Base-by-base conservation (phyloP, 2,888 invertebrate species). In the Aspidiotus destructor region DNA sequence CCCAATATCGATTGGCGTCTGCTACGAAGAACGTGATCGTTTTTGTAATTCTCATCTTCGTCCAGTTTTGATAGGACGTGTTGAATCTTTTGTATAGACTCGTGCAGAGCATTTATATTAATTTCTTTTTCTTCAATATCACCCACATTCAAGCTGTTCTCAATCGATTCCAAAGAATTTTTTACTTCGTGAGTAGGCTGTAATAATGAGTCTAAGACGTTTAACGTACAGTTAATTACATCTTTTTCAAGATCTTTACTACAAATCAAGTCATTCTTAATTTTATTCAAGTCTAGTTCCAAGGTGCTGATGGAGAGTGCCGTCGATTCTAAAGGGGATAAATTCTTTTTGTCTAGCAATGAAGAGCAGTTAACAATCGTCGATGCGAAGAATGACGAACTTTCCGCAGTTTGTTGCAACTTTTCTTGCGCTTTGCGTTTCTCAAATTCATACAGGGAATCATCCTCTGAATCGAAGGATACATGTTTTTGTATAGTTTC, bases 161-260 rank as follows among this genome's bases (percentile, higher is more conserved):
- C 79, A 71, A 81, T 72, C 70, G 77, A 74, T 71, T 79, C 80
- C 44, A 85, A 73, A 28, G 81, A 81, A 64, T 77, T 78, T 75
- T 82, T 81, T 64, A 84, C 82, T 76, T 84, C 83, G 69, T 81
- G 81, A n/a, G 86, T 77, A 0, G 86, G 79, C 70, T 79, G 78
- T 0, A 77, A 75, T 67, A 79, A 71, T 0, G 77, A 76, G 70
- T 79, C 78, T 28, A 79, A 60, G 28, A 78, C 75, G 5, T 75
- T 68, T 15, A 72, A 62, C 41, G 71, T 72, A 11, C 64, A 62
- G 68, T 70, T 70, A 13, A 72, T 71, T 60, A 73, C 69, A 55
- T 73, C 62, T 61, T 72, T 71, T 60, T 73, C 72, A 15, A 70
- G 71, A 16, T 71, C 67, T 16, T 72, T 72, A 62, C 73, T 72